Conservation (phyloP, 2,888 invertebrate species). For the Merodon equestris region DNA sequence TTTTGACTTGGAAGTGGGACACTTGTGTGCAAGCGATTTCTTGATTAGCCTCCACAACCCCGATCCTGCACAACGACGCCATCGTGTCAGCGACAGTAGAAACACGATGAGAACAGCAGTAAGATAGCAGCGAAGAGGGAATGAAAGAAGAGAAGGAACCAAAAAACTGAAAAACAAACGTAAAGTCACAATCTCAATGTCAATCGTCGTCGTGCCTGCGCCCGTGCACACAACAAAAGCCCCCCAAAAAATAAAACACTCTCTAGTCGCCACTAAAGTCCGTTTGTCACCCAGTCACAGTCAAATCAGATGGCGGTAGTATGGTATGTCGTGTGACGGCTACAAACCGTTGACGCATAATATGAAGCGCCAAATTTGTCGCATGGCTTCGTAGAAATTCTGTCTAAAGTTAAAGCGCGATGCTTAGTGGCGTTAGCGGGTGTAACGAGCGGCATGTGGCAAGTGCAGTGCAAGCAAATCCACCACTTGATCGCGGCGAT, state of each 20-base stretch:
- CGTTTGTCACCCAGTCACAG: slow-evolving; percentile 14
- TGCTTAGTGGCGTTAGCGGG: neutral
- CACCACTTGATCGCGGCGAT: no score
- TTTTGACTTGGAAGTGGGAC: slow-evolving; percentile 74
- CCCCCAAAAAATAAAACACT: slow-evolving; percentile 1
- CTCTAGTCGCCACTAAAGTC: neutral
- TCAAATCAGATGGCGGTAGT: neutral
- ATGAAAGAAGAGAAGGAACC: no score
- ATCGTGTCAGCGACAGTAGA: slow-evolving; percentile 39
- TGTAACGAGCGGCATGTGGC: slow-evolving; percentile 18
- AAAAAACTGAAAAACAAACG: no score
- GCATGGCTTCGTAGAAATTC: slow-evolving; percentile 29
- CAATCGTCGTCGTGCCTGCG: slow-evolving; percentile 25
- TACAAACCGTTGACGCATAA: slow-evolving; percentile 15
- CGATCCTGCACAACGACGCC: slow-evolving; percentile 15
- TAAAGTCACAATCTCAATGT: slow-evolving; percentile 58
- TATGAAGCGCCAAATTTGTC: slow-evolving; percentile 48
- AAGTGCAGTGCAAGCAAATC: slow-evolving; percentile 41
- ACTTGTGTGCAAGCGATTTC: slow-evolving; percentile 76
- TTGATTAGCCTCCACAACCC: slow-evolving; percentile 50
- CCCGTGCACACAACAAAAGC: slow-evolving; percentile 19
- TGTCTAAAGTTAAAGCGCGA: neutral
- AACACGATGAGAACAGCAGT: no score
- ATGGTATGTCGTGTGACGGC: neutral
- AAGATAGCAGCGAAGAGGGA: no score